Conservation (phyloP, 2,797 vertebrate species). For the Steatocranus sp. region DNA sequence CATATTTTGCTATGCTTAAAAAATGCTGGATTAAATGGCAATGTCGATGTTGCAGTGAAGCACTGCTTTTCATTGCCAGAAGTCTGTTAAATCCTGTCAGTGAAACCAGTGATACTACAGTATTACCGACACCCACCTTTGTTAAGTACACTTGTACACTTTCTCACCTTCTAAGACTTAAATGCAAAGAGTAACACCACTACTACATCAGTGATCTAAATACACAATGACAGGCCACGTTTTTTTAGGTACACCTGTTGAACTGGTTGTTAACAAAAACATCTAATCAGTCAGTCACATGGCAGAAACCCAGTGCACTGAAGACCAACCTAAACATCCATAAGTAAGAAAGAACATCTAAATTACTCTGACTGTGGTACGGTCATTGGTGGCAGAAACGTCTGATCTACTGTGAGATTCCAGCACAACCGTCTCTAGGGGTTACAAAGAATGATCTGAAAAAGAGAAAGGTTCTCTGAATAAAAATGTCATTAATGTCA, state of each 20-base stretch:
- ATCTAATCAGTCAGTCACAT: not conserved
- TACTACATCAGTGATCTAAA: not conserved
- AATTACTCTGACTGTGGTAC: not conserved
- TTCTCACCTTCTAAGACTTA: not conserved
- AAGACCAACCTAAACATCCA: not conserved
- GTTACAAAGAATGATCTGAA: not conserved
- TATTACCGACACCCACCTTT: not conserved
- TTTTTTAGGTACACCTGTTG: not conserved
- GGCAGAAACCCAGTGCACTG: not conserved
- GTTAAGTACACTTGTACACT: not conserved
- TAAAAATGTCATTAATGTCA: not conserved
- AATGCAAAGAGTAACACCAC: not conserved
- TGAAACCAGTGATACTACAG: accelerated
- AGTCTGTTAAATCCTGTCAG: not conserved
- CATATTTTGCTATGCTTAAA: not conserved
- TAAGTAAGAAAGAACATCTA: not conserved
- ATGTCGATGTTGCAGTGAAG: accelerated
- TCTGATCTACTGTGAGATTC: not conserved
- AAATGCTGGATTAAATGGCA: accelerated
- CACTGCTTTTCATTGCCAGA: not conserved
- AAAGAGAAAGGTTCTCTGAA: accelerated
- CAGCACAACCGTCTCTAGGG: not conserved
- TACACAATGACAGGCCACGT: accelerated
- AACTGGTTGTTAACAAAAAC: not conserved
- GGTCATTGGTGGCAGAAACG: not conserved